Conservation (phyloP, 2,888 invertebrate species). For the Melanostoma scalare region DNA sequence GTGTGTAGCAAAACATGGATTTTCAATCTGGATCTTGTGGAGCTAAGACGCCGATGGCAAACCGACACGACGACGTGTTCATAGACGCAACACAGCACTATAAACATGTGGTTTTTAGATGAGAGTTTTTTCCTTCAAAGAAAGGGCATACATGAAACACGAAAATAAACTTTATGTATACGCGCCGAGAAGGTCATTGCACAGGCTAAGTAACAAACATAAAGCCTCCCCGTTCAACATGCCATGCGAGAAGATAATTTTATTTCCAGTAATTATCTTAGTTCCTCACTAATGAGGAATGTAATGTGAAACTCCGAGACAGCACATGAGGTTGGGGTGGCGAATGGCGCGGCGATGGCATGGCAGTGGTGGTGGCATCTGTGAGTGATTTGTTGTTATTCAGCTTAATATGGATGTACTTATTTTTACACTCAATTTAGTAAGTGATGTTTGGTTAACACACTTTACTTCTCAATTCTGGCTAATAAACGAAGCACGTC, state of each 20-base stretch:
- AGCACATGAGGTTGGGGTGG: conserved; percentile 21
- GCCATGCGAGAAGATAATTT: conserved; percentile 52
- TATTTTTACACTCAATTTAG: not conserved
- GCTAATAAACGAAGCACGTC: conserved; percentile 3
- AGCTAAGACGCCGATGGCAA: conserved; percentile 6
- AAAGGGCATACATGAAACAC: conserved; percentile 31
- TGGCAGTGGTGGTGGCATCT: conserved; percentile 2
- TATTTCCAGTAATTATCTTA: conserved; percentile 63
- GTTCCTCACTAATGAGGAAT: conserved; percentile 51
- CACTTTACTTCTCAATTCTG: conserved; percentile 1
- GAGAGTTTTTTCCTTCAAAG: conserved; percentile 6
- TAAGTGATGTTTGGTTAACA: not conserved
- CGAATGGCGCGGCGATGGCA: not conserved
- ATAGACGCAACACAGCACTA: conserved; percentile 12
- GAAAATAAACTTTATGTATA: conserved; percentile 49
- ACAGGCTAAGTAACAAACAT: conserved; percentile 38
- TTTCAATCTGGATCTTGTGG: conserved; percentile 55
- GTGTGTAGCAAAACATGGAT: conserved; percentile 32
- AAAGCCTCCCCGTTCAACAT: not conserved
- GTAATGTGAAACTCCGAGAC: conserved; percentile 54
- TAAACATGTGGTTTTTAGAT: conserved; percentile 46
- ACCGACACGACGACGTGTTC: conserved; percentile 22
- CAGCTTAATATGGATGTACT: not conserved
- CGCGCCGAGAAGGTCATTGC: conserved; percentile 62
- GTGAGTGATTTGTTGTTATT: conserved; percentile 9